Evolutionary conservation across 2,888 invertebrate species (phyloP).

Genomic region (Acrobasis consociella): DNA sequence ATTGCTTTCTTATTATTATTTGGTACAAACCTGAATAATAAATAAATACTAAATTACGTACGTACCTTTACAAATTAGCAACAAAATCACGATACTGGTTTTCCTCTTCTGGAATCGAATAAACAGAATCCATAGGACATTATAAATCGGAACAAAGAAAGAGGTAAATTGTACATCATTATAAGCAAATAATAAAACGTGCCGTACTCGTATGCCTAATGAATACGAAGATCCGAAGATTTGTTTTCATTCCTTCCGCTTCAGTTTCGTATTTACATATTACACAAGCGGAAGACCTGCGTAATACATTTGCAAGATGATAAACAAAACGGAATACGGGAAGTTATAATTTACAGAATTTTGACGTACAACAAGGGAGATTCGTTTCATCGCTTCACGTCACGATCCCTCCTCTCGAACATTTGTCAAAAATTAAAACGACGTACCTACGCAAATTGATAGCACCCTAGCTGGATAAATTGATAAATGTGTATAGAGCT

Average conservation of each 20-base stretch:
- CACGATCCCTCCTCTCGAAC: conserved; percentile 43
- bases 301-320: conserved; percentile 69
- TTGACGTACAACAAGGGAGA: conserved; percentile 36
- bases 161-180: conserved; percentile 15
- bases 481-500: conserved; percentile 20
- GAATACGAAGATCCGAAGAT: conserved; percentile 47
- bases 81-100: not conserved
- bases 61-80: too few species aligned
- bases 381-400: conserved; percentile 47
- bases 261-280: conserved; percentile 64
- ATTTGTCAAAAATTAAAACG: conserved; percentile 56
- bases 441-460: conserved; percentile 18
- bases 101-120: not conserved
- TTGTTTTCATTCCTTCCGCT: conserved; percentile 65
- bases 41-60: too few species aligned
- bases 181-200: conserved; percentile 46
- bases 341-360: conserved; percentile 62
- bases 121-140: not conserved
- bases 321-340: conserved; percentile 63
- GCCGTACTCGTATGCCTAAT: conserved; percentile 33
- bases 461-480: conserved; percentile 20
- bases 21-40: too few species aligned
- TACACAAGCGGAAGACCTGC: conserved; percentile 60
- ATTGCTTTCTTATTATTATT: too few species aligned
- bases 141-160: not conserved